Evolutionary conservation across 1,140 invertebrate genomes (phyloP), one percentile per base, ranked within the genome.

Genomic region (Drosophila bocki): DNA sequence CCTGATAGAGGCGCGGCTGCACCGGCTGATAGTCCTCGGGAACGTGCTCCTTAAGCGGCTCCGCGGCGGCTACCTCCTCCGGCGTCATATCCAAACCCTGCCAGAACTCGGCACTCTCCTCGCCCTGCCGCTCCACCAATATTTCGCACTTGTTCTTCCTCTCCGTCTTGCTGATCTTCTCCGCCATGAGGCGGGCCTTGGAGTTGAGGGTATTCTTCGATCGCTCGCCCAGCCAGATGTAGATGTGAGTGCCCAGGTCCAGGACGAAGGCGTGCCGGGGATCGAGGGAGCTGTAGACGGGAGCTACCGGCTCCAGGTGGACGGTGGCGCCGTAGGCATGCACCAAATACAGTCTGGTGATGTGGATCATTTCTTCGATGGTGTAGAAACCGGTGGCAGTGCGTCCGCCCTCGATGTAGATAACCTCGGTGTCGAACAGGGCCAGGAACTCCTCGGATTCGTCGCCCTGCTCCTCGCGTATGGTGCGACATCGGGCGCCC

Each of bases 151-250:
- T 97, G 84, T 98, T 98, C 93, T 99, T 99, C 19, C 99, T 94
- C 93, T 99, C 99, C 92, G 99, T 98, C 94, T 99, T 99, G 92
- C 99, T 99, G 41, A 99, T 98, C 93, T 99, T 99, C 93, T 99
- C 99, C 3, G 98, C 97, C 94, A 99, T 96, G 5, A 99, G 93
- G 57, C 99, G 95, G 1, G 98, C 96, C 93, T 99, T 99, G 0
- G 98, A 99, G 91, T 98, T 98, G 1, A 99, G 94, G 0, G 98
- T 99, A 86, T 98, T 98, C 93, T 99, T 99, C 0, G 98, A 96
- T 85, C 96, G 97, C 74, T 96, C 96, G 12, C 99, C 98, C 92
- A 96, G 96, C 98, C 99, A 99, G 65, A 99, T 95, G 93, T 96
- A 99, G 71, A 99, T 97, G 84, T 95, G 96, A 51, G 96, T 95